Conservation (phyloP, 2,888 invertebrate species). For the Villa cingulata region DNA sequence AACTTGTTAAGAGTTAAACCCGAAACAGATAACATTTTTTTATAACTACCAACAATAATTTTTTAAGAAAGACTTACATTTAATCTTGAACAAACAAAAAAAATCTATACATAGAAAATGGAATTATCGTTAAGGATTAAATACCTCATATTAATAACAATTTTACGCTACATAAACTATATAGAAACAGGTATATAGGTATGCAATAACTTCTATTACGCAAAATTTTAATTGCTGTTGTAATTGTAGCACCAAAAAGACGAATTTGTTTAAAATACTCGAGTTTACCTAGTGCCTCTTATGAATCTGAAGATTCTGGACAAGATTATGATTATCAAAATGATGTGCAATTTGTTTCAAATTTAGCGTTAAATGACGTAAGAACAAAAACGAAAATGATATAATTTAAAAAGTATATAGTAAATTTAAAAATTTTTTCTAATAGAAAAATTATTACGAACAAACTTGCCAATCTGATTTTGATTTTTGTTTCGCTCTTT, state of each 20-base stretch:
- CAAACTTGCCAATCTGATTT: conserved; percentile 37
- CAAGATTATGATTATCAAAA: not conserved
- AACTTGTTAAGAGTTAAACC: no score
- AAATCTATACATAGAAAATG: not conserved
- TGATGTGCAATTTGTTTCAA: not conserved
- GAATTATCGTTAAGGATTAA: not conserved
- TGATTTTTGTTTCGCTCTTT: conserved; percentile 59
- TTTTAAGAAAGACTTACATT: no score
- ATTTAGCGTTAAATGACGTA: not conserved
- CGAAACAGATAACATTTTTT: no score
- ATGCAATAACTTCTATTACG: no score
- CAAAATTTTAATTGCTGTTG: no score
- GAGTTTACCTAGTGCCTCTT: not conserved
- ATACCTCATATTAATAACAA: not conserved
- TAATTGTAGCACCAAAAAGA: conserved; percentile 1
- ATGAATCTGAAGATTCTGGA: not conserved
- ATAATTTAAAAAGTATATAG: no score
- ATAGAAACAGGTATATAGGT: not conserved
- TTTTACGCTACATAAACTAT: not conserved
- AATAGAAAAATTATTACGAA: not conserved
- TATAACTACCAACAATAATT: no score
- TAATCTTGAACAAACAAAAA: not conserved
- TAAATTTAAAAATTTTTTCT: not conserved
- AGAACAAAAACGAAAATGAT: no score
- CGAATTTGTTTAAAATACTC: conserved; percentile 1